Conservation (phyloP, 2,888 invertebrate genomes). For the Neoaliturus tenellus region DNA sequence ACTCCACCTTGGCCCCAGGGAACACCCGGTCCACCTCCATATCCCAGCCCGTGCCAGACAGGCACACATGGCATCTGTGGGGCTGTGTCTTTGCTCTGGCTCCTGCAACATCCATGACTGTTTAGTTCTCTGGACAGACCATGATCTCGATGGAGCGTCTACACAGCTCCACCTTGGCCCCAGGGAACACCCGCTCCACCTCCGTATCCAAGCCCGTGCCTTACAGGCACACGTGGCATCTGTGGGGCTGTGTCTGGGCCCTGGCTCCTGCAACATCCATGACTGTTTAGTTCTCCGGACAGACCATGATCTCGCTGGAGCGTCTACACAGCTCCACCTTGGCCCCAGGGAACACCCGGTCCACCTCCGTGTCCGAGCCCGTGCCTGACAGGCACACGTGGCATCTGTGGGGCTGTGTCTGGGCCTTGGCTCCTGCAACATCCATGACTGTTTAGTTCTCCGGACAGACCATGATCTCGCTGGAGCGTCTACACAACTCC, state of each 20-base stretch:
- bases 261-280: not conserved
- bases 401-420: conserved; percentile 31
- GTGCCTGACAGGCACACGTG: conserved; percentile 29
- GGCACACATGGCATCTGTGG: conserved; percentile 40
- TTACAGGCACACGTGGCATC: conserved; percentile 37
- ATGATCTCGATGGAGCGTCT: conserved; percentile 41
- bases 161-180: conserved; percentile 60
- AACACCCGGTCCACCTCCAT: conserved; percentile 61
- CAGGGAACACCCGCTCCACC: conserved; percentile 62
- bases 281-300: conserved; percentile 57
- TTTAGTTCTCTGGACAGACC: conserved; percentile 60
- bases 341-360: conserved; percentile 62
- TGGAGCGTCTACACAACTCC: conserved; percentile 57
- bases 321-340: conserved; percentile 59
- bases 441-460: not conserved
- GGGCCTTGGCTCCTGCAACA: not conserved
- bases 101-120: conserved; percentile 51
- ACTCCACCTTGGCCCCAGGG: conserved; percentile 59
- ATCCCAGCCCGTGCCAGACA: not conserved
- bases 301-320: conserved; percentile 49
- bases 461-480: conserved; percentile 55
- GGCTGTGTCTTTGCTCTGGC: conserved; percentile 41
- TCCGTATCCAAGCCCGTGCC: conserved; percentile 42
- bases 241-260: not conserved
- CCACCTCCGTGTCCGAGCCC: conserved; percentile 55